A percentile compares a stretch with the other conserved stretches of the same genome.
Evolutionary conservation across 2,113 vertebrate genomes (phyloP).

Genomic region (Brachypteracias leptosomus): DNA sequence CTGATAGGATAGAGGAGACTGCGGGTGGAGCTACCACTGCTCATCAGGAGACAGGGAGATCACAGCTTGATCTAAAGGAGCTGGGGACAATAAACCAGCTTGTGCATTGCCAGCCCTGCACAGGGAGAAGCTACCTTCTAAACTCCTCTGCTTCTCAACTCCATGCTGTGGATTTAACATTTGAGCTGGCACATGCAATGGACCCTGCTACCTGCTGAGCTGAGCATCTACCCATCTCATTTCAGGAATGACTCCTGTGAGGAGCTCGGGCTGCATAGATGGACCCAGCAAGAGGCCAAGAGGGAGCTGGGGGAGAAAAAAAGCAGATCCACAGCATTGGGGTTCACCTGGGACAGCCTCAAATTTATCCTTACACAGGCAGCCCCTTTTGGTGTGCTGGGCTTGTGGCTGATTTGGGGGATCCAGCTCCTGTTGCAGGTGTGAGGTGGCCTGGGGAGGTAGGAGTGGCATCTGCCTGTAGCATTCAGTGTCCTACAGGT

Average conservation of each 20-base stretch:
- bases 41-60: background rate
- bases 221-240: background rate
- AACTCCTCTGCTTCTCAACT: background rate
- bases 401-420: background rate
- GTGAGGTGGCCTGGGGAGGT: background rate
- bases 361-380: background rate
- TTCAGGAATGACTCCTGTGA: background rate
- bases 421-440: background rate
- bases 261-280: accelerated
- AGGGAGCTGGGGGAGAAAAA: background rate
- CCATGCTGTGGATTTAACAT: background rate
- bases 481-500: background rate
- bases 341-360: background rate
- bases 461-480: accelerated
- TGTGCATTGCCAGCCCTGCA: background rate
- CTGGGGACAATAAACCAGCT: background rate
- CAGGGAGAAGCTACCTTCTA: background rate
- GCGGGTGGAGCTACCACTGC: background rate
- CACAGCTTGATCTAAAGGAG: background rate
- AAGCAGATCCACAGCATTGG: background rate
- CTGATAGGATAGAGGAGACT: background rate
- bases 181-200: background rate
- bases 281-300: background rate
- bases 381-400: background rate
- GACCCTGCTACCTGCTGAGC: background rate